phyloP scores from a whole-genome alignment of 2,797 vertebrate species.

The Pteropus rufus region DNA sequence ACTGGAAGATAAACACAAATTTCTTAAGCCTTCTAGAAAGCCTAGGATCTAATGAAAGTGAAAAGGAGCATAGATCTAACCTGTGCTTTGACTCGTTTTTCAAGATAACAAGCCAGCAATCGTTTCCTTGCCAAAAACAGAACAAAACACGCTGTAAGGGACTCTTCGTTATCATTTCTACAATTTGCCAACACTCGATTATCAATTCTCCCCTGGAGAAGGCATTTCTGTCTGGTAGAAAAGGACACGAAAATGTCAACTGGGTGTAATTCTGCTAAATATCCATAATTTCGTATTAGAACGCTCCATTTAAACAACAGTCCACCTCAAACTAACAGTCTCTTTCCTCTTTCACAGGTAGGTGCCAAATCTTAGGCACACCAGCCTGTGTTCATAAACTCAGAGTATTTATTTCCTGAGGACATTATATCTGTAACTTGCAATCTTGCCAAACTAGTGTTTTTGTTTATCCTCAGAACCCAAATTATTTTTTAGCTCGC shows the following conservation, averaged over 20 bases:
- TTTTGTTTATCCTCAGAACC: neutral
- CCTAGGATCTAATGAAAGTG: neutral
- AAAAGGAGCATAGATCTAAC: neutral
- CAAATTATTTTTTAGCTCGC: slow-evolving; percentile 10
- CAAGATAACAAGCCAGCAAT: neutral
- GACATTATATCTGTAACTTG: neutral
- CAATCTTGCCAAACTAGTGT: neutral
- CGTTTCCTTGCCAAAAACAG: neutral
- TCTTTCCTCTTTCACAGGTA: neutral
- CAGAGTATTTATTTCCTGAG: neutral
- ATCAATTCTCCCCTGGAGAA: slow-evolving; percentile 8
- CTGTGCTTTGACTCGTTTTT: slow-evolving; percentile 20
- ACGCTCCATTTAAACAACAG: neutral
- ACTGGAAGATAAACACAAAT: neutral
- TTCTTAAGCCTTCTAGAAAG: slow-evolving; percentile 1
- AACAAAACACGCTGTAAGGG: neutral
- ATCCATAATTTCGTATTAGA: slow-evolving; percentile 11
- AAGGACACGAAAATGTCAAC: neutral
- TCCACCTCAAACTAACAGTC: neutral
- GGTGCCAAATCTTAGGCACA: neutral
- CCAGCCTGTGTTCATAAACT: neutral
- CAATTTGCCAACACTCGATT: neutral
- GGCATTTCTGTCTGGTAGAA: slow-evolving; percentile 4
- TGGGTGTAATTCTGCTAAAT: slow-evolving; percentile 27
- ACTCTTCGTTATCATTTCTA: neutral